These are phyloP conservation scores for Otolemur crassicaudatus DNA, from an alignment of 2,797 vertebrate species.

Conservation along the genomic window DNA sequence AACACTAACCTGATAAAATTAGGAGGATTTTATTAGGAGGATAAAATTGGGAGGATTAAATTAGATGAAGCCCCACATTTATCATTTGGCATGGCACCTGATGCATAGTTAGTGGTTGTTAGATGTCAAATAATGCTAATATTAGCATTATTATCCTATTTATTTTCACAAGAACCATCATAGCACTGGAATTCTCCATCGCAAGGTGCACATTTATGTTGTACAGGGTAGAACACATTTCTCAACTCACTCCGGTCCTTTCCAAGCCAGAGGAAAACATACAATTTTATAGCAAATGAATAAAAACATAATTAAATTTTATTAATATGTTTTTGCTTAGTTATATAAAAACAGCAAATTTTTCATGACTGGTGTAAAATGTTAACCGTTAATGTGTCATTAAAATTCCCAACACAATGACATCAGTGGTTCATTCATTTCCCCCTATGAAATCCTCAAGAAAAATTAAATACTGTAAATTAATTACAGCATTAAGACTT, in stretches of 20 bases:
- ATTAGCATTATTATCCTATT: not conserved
- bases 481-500: conserved; percentile 22
- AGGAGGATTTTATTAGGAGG: too few species aligned
- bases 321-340: conserved; percentile 51
- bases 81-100: not conserved
- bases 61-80: not conserved
- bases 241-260: conserved; percentile 29
- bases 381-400: conserved; percentile 31
- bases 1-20: not conserved
- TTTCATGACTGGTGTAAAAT: conserved; percentile 27
- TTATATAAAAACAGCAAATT: not conserved
- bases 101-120: not conserved
- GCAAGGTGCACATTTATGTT: conserved; percentile 36
- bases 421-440: not conserved
- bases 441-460: not conserved
- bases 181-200: not conserved
- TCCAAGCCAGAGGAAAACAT: not conserved
- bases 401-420: not conserved
- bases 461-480: conserved; percentile 53
- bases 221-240: not conserved
- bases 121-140: not conserved
- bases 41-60: not conserved
- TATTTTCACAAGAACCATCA: not conserved
- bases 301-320: conserved; percentile 48
- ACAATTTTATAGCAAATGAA: conserved; percentile 7